These are phyloP conservation scores for Zingel zingel DNA, from an alignment of 2,113 vertebrate genomes.

Conservation along the genomic window DNA sequence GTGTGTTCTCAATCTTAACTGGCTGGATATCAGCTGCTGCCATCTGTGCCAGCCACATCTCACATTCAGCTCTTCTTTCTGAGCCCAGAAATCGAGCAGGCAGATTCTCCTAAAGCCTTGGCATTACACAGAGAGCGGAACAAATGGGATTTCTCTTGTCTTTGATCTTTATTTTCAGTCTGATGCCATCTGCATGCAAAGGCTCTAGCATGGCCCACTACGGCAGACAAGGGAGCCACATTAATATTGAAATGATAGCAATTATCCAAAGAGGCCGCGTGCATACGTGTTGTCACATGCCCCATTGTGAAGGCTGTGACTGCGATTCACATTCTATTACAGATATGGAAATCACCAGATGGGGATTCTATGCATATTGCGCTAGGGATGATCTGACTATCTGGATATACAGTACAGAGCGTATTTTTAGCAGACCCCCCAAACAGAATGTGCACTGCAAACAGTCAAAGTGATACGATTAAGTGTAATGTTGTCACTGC, in stretches of 20 bases:
- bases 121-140: conserved; percentile 76
- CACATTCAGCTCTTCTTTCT: conserved; percentile 63
- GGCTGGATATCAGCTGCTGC: conserved; percentile 67
- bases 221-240: conserved; percentile 73
- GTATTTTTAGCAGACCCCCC: conserved; percentile 39
- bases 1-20: conserved; percentile 59
- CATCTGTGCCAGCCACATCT: conserved; percentile 72
- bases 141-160: conserved; percentile 83
- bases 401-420: conserved; percentile 9
- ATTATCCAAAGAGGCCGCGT: conserved; percentile 72
- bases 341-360: conserved; percentile 33
- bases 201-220: conserved; percentile 61
- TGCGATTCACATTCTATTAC: conserved; percentile 45
- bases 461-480: conserved; percentile 32
- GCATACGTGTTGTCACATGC: conserved; percentile 51
- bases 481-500: conserved; percentile 30
- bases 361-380: conserved; percentile 11
- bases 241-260: conserved; percentile 82
- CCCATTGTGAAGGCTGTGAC: conserved; percentile 41
- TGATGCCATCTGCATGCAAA: conserved; percentile 80
- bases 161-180: conserved; percentile 85
- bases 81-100: conserved; percentile 68
- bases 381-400: conserved; percentile 10
- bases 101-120: conserved; percentile 75
- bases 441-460: conserved; percentile 18